phyloP scores from a whole-genome alignment of 1,140 invertebrate genomes.

The Colletes gigas region DNA sequence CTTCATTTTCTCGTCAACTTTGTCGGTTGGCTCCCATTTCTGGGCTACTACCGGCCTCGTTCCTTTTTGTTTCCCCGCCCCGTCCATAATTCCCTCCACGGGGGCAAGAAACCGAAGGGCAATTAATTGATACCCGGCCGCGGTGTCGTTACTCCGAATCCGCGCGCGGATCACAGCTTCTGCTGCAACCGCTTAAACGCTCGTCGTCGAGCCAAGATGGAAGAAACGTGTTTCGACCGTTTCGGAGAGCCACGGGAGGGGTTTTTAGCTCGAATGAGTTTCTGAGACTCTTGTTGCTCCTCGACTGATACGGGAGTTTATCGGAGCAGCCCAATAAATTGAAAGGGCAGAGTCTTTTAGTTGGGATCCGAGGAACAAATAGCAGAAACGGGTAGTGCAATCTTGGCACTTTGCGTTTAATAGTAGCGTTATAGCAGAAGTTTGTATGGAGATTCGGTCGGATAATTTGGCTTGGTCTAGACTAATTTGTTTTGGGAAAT shows the following conservation, averaged over 20 bases:
- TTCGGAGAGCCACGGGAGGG: background rate
- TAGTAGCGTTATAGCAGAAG: too few relatives aligned
- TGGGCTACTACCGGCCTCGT: constrained; percentile 4
- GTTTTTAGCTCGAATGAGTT: background rate
- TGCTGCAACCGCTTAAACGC: background rate
- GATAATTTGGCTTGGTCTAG: too few relatives aligned
- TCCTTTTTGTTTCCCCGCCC: background rate
- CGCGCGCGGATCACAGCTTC: background rate
- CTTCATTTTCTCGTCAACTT: constrained; percentile 38
- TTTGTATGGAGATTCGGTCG: too few relatives aligned
- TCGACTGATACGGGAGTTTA: too few relatives aligned
- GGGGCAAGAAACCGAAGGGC: constrained; percentile 42
- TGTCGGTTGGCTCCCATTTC: constrained; percentile 1
- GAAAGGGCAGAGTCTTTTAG: too few relatives aligned
- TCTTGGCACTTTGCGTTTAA: too few relatives aligned
- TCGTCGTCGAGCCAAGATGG: background rate
- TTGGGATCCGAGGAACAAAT: too few relatives aligned
- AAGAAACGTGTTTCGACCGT: background rate
- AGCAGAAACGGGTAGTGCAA: too few relatives aligned
- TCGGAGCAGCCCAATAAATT: too few relatives aligned
- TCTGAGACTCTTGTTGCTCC: too few relatives aligned
- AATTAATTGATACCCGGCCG: constrained; percentile 26
- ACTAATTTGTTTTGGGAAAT: too few relatives aligned
- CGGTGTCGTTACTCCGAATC: background rate
- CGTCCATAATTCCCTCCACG: background rate